Evolutionary conservation across 2,797 vertebrate species (phyloP), one percentile per base, ranked within the genome.

Genomic region (Hemibagrus guttatus): DNA sequence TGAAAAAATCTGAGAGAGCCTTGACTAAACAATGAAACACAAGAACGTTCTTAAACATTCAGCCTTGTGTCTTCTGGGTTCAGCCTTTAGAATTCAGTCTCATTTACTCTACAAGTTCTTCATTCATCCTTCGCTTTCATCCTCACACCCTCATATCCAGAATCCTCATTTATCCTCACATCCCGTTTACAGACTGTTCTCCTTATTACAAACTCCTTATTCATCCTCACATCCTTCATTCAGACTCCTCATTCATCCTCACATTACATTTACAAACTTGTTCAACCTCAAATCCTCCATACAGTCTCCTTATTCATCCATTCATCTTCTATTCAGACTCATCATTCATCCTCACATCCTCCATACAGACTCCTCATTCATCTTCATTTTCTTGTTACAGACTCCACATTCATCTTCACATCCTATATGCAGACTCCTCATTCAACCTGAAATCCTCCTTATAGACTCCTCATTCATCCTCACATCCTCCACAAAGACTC

Each of bases 401-500:
- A 89, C 87, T 90, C 90, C 49, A 86, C 52, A 46, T 71, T 42
- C 8, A 71, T 42, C 17, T 17, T 42, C 11, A 11, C 3, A 23
- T 46, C 21, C n/a, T 19, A 31, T 0, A 14, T 72, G 42, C 39
- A 39, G 16, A 2, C 39, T 72, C n/a, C 13, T 66, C 31, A 69
- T 54, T 76, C 23, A n/a, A n/a, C n/a, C n/a, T n/a, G n/a, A n/a
- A n/a, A 56, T 58, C 28, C 42, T 13, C 17, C 6, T 75, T 2
- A 4, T 86, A 79, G 85, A 89, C 87, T 90, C 90, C 46, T 87
- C 63, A 58, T 84, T 89, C 88, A 91, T 91, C 87, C 85, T 83
- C 88, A 82, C 63, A 49, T 90, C 71, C 39, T 26, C n/a, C 3
- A 0, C 7, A 5, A 61, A 89, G 79, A 35, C 11, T 46, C 4